A percentile compares a stretch with the other conserved stretches of the same genome.
phyloP scores from a whole-genome alignment of 2,113 vertebrate species.

The Ancistrus triradiatus region DNA sequence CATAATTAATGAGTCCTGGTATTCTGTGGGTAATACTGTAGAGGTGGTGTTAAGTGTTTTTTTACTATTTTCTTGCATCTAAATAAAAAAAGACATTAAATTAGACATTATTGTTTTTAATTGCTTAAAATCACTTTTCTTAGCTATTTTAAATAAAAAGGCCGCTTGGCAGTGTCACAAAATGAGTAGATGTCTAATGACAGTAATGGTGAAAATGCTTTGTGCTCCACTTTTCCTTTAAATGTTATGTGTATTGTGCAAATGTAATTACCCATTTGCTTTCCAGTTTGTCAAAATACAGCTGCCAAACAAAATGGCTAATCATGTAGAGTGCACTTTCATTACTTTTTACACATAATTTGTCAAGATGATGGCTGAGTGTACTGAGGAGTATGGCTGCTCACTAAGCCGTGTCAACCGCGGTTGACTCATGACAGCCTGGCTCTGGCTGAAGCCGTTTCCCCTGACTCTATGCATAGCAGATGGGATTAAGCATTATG shows the following conservation, averaged over 20 bases:
- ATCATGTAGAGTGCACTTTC: conserved; percentile 64
- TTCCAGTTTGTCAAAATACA: conserved; percentile 69
- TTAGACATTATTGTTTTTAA: no score
- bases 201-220: conserved; percentile 21
- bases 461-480: not conserved
- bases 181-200: conserved; percentile 6
- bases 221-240: conserved; percentile 18
- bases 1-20: no score
- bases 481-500: not conserved
- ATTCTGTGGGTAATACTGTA: no score
- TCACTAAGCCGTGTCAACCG: conserved; percentile 48
- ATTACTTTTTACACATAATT: conserved; percentile 63
- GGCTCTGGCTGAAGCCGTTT: not conserved
- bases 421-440: conserved; percentile 40
- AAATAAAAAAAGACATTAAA: no score
- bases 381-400: conserved; percentile 46
- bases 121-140: no score
- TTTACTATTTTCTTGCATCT: no score
- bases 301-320: conserved; percentile 69
- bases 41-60: no score
- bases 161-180: not conserved
- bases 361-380: conserved; percentile 58
- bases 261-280: conserved; percentile 58
- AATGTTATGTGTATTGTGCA: conserved; percentile 32
- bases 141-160: no score